Percentiles rank a stretch among this genome's conserved stretches.
These are phyloP conservation scores for Spinus olivaceus DNA, from an alignment of 2,797 vertebrate genomes.

Conservation along the genomic window DNA sequence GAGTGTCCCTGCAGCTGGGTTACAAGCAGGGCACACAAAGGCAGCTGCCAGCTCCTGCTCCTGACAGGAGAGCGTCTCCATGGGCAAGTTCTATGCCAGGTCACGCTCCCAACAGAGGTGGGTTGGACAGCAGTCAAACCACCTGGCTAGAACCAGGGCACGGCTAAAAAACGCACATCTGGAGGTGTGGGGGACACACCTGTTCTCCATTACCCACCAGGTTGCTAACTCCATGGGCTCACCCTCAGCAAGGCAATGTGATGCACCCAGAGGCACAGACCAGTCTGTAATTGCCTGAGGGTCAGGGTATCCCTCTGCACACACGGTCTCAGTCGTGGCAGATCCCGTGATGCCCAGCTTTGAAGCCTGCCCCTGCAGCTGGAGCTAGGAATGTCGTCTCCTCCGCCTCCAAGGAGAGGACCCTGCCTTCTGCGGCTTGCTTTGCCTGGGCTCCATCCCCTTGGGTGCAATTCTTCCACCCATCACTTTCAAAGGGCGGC, in stretches of 20 bases:
- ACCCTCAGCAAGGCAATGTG: not conserved
- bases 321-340: not conserved
- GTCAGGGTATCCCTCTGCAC: not conserved
- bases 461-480: not conserved
- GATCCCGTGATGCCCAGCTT: not conserved
- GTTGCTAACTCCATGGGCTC: not conserved
- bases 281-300: not conserved
- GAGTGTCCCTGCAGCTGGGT: not conserved
- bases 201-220: conserved; percentile 50
- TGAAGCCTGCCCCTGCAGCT: not conserved
- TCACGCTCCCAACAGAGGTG: not conserved
- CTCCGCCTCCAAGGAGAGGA: not conserved
- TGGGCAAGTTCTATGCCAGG: not conserved
- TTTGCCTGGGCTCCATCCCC: not conserved
- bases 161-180: not conserved
- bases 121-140: conserved; percentile 13
- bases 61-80: not conserved
- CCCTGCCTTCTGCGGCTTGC: not conserved
- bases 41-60: not conserved
- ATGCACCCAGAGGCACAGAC: not conserved
- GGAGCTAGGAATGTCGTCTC: too few species aligned
- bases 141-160: not conserved
- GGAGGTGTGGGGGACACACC: not conserved
- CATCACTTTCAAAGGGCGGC: not conserved
- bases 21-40: not conserved